Conservation (phyloP, 2,113 vertebrate genomes). For the Lipophrys pholis region DNA sequence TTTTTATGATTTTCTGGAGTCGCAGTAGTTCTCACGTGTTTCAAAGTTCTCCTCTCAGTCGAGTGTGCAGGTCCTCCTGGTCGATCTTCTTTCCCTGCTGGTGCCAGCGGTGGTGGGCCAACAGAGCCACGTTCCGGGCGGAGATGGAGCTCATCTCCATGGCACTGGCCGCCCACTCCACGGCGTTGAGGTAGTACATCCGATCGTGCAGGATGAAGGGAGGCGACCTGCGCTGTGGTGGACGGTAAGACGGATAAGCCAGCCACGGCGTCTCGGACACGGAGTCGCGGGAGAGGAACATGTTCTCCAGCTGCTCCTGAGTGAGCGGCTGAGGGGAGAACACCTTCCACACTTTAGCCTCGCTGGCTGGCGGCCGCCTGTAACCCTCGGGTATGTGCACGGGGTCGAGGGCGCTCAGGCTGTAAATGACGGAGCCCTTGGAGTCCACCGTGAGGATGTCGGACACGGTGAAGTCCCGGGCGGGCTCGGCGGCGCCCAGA, state of each 20-base stretch:
- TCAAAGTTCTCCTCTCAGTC: constrained; percentile 90
- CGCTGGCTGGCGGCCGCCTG: constrained; percentile 45
- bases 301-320: constrained; percentile 81
- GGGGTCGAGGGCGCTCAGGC: constrained; percentile 80
- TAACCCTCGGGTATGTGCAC: constrained; percentile 64
- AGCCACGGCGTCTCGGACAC: constrained; percentile 86
- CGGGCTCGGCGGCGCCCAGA: constrained; percentile 76
- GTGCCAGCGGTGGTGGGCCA: constrained; percentile 92
- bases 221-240: constrained; percentile 81
- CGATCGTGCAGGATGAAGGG: constrained; percentile 89
- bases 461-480: constrained; percentile 77
- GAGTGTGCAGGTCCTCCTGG: constrained; percentile 90
- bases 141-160: constrained; percentile 94
- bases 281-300: constrained; percentile 88
- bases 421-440: constrained; percentile 82
- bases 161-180: constrained; percentile 91
- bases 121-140: constrained; percentile 88
- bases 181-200: constrained; percentile 90
- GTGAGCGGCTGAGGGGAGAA: constrained; percentile 85
- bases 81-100: constrained; percentile 79
- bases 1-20: no score
- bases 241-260: constrained; percentile 88
- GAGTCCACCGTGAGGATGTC: constrained; percentile 85
- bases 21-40: no score
- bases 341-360: constrained; percentile 87